These are phyloP conservation scores for Penaeus indicus DNA, from an alignment of 1,140 invertebrate species.

Conservation along the genomic window DNA sequence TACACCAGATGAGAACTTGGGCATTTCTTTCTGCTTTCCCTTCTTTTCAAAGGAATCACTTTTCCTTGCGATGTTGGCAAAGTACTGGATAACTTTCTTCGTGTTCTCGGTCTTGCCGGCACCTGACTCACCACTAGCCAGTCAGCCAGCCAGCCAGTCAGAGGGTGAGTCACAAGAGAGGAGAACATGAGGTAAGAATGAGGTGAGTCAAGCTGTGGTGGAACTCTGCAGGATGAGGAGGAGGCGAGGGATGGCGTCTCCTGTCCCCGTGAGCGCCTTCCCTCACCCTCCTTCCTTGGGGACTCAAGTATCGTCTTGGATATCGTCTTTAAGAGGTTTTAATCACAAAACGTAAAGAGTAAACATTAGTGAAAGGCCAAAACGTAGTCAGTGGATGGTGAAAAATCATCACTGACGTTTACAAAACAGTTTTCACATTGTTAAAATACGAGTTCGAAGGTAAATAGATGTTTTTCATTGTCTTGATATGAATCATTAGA, in stretches of 20 bases:
- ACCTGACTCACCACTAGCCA: conserved; percentile 75
- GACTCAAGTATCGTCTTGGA: background rate
- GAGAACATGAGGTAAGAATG: conserved; percentile 5
- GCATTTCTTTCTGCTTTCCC: conserved; percentile 71
- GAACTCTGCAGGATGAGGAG: background rate
- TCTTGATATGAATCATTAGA: too few species aligned
- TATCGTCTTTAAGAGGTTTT: too few species aligned
- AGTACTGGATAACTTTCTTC: conserved; percentile 80
- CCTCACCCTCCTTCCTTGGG: conserved; percentile 2
- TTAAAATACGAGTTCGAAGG: too few species aligned
- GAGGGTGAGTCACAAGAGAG: conserved; percentile 37
- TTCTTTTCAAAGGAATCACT: conserved; percentile 82
- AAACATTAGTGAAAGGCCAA: too few species aligned
- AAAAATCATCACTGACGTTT: too few species aligned
- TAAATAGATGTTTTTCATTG: too few species aligned
- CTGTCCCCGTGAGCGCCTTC: conserved; percentile 11
- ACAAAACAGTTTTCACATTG: too few species aligned
- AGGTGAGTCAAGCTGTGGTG: background rate
- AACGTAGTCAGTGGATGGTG: too few species aligned
- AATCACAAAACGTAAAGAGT: too few species aligned
- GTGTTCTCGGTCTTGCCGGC: conserved; percentile 80
- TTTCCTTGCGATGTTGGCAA: conserved; percentile 74
- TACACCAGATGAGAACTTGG: conserved; percentile 54
- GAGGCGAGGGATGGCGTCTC: background rate
- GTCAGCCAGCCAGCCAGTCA: too few species aligned